Conservation (phyloP, 2,888 invertebrate species). For the Neocrepidodera transversa region DNA sequence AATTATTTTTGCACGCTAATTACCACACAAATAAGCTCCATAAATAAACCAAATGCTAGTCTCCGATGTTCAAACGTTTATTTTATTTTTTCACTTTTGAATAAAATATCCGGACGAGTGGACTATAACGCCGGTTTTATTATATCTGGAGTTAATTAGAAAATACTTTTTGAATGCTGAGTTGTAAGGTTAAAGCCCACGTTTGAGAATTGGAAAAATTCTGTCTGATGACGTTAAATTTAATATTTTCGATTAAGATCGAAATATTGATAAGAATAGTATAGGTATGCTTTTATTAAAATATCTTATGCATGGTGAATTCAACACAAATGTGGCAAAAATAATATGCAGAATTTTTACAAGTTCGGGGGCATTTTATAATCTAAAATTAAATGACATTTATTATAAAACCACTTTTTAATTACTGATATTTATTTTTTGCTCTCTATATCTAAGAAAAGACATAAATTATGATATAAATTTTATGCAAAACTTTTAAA, state of each 20-base stretch:
- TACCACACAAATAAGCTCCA: conserved; percentile 16
- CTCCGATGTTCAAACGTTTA: conserved; percentile 12
- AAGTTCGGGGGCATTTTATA: too few species aligned
- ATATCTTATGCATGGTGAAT: too few species aligned
- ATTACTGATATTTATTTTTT: too few species aligned
- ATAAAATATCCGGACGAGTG: conserved; percentile 22
- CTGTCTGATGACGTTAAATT: conserved; percentile 13
- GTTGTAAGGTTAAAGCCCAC: conserved; percentile 21
- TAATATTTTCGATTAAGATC: conserved; percentile 2
- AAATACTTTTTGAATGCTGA: conserved; percentile 25
- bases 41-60: conserved; percentile 17
- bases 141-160: conserved; percentile 28
- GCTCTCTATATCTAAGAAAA: too few species aligned
- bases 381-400: too few species aligned
- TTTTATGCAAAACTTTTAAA: too few species aligned
- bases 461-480: too few species aligned
- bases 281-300: too few species aligned
- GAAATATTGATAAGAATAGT: neutral
- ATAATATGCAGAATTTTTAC: too few species aligned
- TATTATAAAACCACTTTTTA: too few species aligned
- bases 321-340: too few species aligned
- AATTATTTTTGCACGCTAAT: too few species aligned
- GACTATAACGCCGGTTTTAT: conserved; percentile 27
- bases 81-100: conserved; percentile 10
- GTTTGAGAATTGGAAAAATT: conserved; percentile 21